Conservation (phyloP, 2,113 vertebrate genomes). For the Platysternon megacephalum region DNA sequence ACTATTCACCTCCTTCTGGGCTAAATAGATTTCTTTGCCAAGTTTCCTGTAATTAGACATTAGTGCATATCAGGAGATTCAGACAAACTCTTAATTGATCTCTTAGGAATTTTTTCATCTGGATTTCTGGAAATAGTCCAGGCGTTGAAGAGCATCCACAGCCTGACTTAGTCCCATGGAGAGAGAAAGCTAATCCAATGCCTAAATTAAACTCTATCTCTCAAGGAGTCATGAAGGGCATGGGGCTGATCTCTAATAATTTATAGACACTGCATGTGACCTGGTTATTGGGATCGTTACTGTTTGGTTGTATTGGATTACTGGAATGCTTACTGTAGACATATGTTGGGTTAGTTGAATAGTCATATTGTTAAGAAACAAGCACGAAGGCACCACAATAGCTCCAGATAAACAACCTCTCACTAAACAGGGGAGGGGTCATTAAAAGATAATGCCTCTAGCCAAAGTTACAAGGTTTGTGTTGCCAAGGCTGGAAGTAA, state of each 20-base stretch:
- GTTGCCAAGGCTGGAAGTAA: not conserved
- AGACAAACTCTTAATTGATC: constrained; percentile 16
- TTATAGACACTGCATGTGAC: not conserved
- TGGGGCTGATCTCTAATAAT: not conserved
- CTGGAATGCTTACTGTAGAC: not conserved
- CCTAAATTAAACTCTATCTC: not conserved
- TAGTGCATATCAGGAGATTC: fast-evolving
- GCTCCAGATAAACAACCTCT: not conserved
- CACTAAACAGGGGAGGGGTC: not conserved
- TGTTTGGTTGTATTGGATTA: not conserved
- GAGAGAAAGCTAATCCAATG: not conserved
- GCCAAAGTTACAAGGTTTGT: not conserved
- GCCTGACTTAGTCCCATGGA: not conserved
- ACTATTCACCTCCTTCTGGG: not conserved
- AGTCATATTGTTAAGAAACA: not conserved
- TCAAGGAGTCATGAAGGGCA: fast-evolving
- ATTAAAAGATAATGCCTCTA: not conserved
- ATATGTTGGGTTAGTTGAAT: not conserved
- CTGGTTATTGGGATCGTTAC: too few species aligned
- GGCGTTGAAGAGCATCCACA: not conserved
- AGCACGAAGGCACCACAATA: not conserved
- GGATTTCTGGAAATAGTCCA: constrained; percentile 45
- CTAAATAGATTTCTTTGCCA: not conserved
- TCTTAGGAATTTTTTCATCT: constrained; percentile 24
- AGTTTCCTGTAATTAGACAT: constrained; percentile 18